These are phyloP conservation scores for Capitulum mitella DNA, from an alignment of 2,888 invertebrate genomes.

Conservation along the genomic window DNA sequence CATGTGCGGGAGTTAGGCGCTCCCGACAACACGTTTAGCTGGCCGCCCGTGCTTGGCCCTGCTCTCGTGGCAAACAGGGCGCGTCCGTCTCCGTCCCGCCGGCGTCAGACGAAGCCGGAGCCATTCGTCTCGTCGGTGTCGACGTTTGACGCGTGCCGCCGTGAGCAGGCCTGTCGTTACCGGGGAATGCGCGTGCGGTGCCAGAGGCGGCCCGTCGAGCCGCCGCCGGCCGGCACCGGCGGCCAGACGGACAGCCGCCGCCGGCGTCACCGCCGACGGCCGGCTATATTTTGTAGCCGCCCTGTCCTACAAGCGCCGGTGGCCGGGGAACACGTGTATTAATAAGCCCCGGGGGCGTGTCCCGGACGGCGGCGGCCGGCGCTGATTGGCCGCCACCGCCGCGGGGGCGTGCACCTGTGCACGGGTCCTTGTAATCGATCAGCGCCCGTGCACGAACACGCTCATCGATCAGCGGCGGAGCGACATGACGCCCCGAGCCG, in stretches of 20 bases:
- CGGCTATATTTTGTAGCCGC: background rate
- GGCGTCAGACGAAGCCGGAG: background rate
- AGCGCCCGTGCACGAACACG: background rate
- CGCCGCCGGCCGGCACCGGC: background rate
- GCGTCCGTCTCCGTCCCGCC: no score
- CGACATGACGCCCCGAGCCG: no score
- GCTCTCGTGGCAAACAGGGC: no score
- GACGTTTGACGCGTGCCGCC: background rate
- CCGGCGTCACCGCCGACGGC: background rate
- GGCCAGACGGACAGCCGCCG: no score
- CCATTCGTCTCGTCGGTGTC: background rate
- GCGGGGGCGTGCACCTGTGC: background rate
- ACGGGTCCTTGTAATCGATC: background rate
- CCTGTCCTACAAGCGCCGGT: background rate
- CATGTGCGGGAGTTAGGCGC: no score
- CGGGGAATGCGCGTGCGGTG: background rate
- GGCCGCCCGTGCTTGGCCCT: no score
- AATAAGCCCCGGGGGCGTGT: slow-evolving; percentile 23
- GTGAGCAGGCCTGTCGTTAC: background rate
- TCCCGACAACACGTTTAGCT: no score
- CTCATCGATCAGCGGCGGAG: background rate
- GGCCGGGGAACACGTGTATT: background rate
- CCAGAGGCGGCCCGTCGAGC: background rate
- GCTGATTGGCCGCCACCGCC: background rate
- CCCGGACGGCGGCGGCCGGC: background rate